Base-by-base conservation (phyloP, 2,113 vertebrate species). In the Arvicanthis niloticus region DNA sequence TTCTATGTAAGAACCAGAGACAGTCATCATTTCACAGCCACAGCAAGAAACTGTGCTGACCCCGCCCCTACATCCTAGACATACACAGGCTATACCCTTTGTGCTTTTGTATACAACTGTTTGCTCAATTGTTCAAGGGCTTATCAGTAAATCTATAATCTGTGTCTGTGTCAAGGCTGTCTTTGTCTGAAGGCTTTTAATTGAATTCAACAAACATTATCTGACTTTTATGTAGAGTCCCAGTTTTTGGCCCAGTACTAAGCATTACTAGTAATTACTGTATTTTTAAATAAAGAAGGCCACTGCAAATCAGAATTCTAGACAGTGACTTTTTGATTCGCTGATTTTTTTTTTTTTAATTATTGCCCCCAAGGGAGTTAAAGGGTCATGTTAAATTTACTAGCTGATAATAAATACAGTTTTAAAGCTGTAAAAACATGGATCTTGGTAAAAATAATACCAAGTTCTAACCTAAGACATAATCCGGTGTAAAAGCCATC, bases 141-240 rank as follows among this genome's bases (percentile, higher is more conserved):
- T 93, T 89, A 94, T 77, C 88, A 88, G 51, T 82, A 53, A 95
- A 95, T 95, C 89, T 86, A 70, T 48, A 60, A 56, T 78, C 29
- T 89, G 84, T 92, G n/a, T 91, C 88, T 53, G 88, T 9, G 45
- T 53, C 67, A 89, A 37, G 12, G 65, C 19, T 89, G 42, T 40
- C 82, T 96, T 90, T 56, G 80, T 76, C 91, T 65, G 82, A 48
- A 81, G 77, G 67, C 42, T 84, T 93, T 82, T 68, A 96, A 94
- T 88, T 91, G 56, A 89, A 88, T 93, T 93, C 88, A 91, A 91
- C 91, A 81, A 82, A 62, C 67, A 85, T 88, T 62, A 77, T 0
- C 90, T 45, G 58, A 94, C 40, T 85, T 80, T 76, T 45, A 82
- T 24, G 34, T 19, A 89, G 16, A 96, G 45, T 42, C 31, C 31